Conservation (phyloP, 1,140 invertebrate genomes). For the Nasonia vitripennis region DNA sequence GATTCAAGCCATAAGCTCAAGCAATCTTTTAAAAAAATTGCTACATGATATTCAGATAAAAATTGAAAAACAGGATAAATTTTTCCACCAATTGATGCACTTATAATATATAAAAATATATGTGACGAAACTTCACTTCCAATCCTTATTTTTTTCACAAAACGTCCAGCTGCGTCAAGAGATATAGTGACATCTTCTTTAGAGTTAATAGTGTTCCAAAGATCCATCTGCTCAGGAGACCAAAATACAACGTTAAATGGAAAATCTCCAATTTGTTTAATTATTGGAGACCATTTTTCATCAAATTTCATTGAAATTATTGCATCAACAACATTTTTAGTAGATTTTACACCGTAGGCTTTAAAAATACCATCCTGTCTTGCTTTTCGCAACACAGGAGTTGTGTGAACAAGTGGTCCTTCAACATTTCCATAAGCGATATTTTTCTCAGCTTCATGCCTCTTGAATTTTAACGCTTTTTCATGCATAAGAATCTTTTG, state of each 20-base stretch:
- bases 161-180: slow-evolving; percentile 27
- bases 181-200: not conserved
- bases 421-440: not conserved
- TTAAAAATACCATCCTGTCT: not conserved
- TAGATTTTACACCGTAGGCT: not conserved
- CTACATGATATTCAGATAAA: slow-evolving; percentile 28
- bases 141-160: slow-evolving; percentile 15
- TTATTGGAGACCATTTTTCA: not conserved
- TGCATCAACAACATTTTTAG: slow-evolving; percentile 15
- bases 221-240: not conserved
- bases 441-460: not conserved
- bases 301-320: slow-evolving; percentile 5
- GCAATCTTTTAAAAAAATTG: slow-evolving; percentile 16
- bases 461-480: slow-evolving; percentile 1
- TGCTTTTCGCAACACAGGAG: slow-evolving; percentile 10
- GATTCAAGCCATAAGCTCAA: not conserved
- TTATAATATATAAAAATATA: slow-evolving; percentile 31
- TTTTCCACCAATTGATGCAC: slow-evolving; percentile 18
- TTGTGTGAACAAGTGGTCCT: slow-evolving; percentile 5
- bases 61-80: slow-evolving; percentile 26
- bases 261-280: slow-evolving; percentile 14
- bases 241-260: slow-evolving; percentile 13
- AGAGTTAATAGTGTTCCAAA: slow-evolving; percentile 6
- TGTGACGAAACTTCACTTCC: not conserved
- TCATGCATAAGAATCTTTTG: not conserved